Conservation (phyloP, 1,140 invertebrate genomes). For the Nephila pilipes region DNA sequence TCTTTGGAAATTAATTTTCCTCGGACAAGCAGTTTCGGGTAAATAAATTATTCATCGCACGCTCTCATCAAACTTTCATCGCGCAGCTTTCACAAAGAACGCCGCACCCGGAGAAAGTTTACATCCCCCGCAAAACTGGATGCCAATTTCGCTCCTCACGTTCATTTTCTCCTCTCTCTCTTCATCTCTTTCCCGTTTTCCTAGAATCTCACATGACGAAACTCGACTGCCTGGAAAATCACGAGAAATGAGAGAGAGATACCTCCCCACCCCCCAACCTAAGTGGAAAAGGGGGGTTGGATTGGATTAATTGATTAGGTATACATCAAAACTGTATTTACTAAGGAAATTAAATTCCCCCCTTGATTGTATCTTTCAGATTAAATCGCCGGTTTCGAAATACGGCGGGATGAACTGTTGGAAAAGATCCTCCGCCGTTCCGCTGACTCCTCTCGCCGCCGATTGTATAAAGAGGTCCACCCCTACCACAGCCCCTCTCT, state of each 20-base stretch:
- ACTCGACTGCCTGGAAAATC: slow-evolving; percentile 30
- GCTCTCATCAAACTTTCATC: slow-evolving; percentile 73
- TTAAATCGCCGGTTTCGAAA: slow-evolving; percentile 67
- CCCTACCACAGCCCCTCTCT: background rate
- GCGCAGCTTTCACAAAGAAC: slow-evolving; percentile 66
- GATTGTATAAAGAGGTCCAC: slow-evolving; percentile 29
- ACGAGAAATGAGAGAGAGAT: background rate
- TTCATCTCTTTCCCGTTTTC: background rate
- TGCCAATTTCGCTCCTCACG: slow-evolving; percentile 61
- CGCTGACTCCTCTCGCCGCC: slow-evolving; percentile 5
- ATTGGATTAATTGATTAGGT: slow-evolving; percentile 75
- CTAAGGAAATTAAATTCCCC: slow-evolving; percentile 75
- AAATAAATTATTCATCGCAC: slow-evolving; percentile 74
- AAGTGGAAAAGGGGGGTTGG: slow-evolving; percentile 41
- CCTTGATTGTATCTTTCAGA: slow-evolving; percentile 72
- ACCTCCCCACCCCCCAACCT: background rate
- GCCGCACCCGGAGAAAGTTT: slow-evolving; percentile 49
- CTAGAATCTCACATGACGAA: background rate
- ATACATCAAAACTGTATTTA: slow-evolving; percentile 77
- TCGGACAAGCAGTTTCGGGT: slow-evolving; percentile 72
- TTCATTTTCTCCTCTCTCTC: slow-evolving; percentile 34
- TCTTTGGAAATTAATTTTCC: slow-evolving; percentile 75
- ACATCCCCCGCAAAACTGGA: slow-evolving; percentile 53
- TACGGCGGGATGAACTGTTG: slow-evolving; percentile 1
- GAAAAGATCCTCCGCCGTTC: background rate